A percentile compares a stretch with the other conserved stretches of the same genome.
These are phyloP conservation scores for Sinohyriopsis cumingii DNA, from an alignment of 2,888 invertebrate species.

Conservation along the genomic window DNA sequence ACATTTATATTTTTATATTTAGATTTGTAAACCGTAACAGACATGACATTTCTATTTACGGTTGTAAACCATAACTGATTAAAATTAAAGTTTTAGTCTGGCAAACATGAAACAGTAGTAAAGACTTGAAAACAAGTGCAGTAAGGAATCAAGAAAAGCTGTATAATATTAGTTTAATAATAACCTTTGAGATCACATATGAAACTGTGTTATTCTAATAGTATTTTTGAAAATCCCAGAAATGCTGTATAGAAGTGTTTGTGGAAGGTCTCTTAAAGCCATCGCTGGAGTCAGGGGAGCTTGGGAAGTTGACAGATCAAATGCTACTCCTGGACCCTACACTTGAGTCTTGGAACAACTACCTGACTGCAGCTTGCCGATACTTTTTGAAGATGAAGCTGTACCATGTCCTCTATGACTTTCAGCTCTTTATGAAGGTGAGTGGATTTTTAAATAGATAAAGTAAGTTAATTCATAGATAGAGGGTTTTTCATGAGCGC, in stretches of 20 bases:
- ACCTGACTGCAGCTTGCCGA: slow-evolving; percentile 68
- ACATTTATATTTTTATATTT: no score
- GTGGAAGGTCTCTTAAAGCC: slow-evolving; percentile 68
- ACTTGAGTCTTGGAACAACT: slow-evolving; percentile 63
- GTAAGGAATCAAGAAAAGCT: no score
- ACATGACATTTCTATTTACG: no score
- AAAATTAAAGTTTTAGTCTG: no score
- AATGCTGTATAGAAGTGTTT: slow-evolving; percentile 68
- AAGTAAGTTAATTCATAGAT: no score
- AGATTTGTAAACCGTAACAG: no score
- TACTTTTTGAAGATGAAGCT: slow-evolving; percentile 64
- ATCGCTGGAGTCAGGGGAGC: slow-evolving; percentile 59
- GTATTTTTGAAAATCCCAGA: slow-evolving; percentile 37
- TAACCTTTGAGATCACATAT: background rate
- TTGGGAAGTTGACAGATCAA: slow-evolving; percentile 63
- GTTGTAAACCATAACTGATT: no score
- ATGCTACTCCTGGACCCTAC: slow-evolving; percentile 66
- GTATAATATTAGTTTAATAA: no score
- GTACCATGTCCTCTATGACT: slow-evolving; percentile 67
- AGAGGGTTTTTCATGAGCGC: no score
- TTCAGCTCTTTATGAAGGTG: slow-evolving; percentile 72
- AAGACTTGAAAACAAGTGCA: no score
- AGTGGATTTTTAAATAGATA: no score
- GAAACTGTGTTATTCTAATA: background rate
- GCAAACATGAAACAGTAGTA: no score